A percentile compares a stretch with the other conserved stretches of the same genome.
Conservation (phyloP, 2,113 vertebrate genomes). For the Ariopsis seemanni region DNA sequence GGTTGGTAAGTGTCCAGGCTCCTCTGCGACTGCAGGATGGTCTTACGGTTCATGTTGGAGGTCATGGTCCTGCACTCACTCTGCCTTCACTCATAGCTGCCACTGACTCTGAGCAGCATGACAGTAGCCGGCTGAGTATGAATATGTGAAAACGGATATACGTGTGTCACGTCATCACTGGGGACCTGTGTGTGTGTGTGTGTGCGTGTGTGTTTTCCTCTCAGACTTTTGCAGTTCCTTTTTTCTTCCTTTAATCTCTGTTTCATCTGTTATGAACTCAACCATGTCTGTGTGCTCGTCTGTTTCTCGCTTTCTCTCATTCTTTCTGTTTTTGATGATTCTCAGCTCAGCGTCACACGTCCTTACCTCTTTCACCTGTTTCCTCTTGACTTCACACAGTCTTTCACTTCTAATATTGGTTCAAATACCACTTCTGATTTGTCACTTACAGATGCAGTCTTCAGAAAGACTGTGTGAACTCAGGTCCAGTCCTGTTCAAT, state of each 20-base stretch:
- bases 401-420: constrained; percentile 54
- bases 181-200: constrained; percentile 61
- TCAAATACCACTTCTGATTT: constrained; percentile 19
- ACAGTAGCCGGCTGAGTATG: constrained; percentile 48
- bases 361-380: constrained; percentile 56
- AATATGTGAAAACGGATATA: constrained; percentile 73
- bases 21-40: constrained; percentile 67
- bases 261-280: neutral
- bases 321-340: constrained; percentile 40
- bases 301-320: neutral
- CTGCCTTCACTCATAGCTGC: constrained; percentile 57
- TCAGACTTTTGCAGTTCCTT: constrained; percentile 50
- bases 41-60: constrained; percentile 75
- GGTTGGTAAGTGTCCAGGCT: constrained; percentile 59
- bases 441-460: neutral
- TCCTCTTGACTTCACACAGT: constrained; percentile 40
- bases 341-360: constrained; percentile 63
- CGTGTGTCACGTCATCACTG: constrained; percentile 76
- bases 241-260: constrained; percentile 29
- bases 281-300: neutral
- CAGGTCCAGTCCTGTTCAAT: neutral
- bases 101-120: constrained; percentile 53
- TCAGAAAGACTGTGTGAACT: constrained; percentile 19
- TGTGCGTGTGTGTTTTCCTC: constrained; percentile 14
- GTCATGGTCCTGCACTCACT: constrained; percentile 57